Evolutionary conservation across 1,140 invertebrate genomes (phyloP).

Genomic region (Drosophila varians): DNA sequence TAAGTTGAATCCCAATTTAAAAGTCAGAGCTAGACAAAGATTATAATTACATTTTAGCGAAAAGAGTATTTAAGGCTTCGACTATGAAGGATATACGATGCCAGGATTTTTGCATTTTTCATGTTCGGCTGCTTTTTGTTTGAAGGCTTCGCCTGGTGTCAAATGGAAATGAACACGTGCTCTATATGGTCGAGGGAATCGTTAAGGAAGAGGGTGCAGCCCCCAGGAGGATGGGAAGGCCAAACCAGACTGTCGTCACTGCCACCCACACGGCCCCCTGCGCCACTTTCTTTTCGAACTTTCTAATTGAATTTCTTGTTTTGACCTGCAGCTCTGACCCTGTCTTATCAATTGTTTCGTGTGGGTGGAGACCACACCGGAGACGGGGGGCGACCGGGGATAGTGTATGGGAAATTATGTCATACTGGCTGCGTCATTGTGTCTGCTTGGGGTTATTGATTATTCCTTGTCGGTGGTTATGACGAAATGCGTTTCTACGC

Average conservation of each 20-base stretch:
- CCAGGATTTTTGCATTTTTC: slow-evolving; percentile 6
- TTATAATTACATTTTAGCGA: too few relatives aligned
- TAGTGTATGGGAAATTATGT: slow-evolving; percentile 58
- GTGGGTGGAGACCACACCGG: too few relatives aligned
- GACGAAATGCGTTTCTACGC: slow-evolving; percentile 67
- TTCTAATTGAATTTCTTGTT: slow-evolving; percentile 72
- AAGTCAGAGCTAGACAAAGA: too few relatives aligned
- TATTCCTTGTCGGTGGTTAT: slow-evolving; percentile 66
- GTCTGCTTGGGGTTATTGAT: slow-evolving; percentile 71
- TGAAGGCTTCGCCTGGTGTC: slow-evolving; percentile 66
- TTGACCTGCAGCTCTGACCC: slow-evolving; percentile 42
- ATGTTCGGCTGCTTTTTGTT: slow-evolving; percentile 24
- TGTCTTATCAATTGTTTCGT: slow-evolving; percentile 54
- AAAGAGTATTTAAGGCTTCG: slow-evolving; percentile 10
- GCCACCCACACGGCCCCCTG: background rate
- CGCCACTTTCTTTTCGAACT: slow-evolving; percentile 43
- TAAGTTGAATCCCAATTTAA: too few relatives aligned
- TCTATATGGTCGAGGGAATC: slow-evolving; percentile 35
- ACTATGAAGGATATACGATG: background rate
- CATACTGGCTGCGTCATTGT: slow-evolving; percentile 76
- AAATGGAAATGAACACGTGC: slow-evolving; percentile 60
- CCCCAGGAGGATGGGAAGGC: slow-evolving; percentile 32
- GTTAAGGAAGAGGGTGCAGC: slow-evolving; percentile 26
- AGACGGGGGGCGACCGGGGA: too few relatives aligned
- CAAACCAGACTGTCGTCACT: slow-evolving; percentile 50